phyloP scores from a whole-genome alignment of 2,797 vertebrate genomes.

The Liasis olivaceus region DNA sequence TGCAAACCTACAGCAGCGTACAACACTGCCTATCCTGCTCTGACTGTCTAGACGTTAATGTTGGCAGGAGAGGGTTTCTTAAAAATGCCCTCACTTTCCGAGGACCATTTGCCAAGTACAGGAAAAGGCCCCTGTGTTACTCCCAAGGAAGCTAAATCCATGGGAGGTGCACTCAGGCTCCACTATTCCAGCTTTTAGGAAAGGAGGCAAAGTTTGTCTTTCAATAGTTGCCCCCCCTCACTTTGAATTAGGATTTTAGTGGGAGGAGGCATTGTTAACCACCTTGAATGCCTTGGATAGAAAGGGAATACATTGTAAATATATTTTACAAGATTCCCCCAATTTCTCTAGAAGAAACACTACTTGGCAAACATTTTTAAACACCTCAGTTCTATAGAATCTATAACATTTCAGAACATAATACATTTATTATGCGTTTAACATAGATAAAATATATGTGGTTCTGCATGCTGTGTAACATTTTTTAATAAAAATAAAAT shows the following conservation, averaged over 20 bases:
- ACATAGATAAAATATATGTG: not conserved
- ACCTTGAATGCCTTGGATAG: not conserved
- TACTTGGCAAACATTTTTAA: not conserved
- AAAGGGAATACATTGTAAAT: not conserved
- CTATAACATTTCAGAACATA: not conserved
- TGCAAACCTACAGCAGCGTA: not conserved
- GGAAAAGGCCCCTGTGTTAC: not conserved
- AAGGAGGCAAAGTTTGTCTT: not conserved
- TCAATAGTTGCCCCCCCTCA: not conserved
- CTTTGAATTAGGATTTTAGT: not conserved
- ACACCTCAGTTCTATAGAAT: not conserved
- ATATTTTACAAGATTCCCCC: not conserved
- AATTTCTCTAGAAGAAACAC: not conserved
- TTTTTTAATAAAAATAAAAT: not conserved
- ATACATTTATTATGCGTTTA: not conserved
- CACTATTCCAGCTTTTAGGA: not conserved
- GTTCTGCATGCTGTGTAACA: not conserved
- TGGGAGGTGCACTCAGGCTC: not conserved
- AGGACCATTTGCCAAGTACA: not conserved
- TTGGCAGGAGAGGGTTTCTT: not conserved
- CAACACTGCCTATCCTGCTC: not conserved
- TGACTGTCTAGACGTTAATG: not conserved
- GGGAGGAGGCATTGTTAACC: not conserved
- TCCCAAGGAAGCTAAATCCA: not conserved
- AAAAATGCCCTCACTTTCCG: not conserved